Evolutionary conservation across 1,140 invertebrate genomes (phyloP).

Genomic region (Drosophila asahinai): DNA sequence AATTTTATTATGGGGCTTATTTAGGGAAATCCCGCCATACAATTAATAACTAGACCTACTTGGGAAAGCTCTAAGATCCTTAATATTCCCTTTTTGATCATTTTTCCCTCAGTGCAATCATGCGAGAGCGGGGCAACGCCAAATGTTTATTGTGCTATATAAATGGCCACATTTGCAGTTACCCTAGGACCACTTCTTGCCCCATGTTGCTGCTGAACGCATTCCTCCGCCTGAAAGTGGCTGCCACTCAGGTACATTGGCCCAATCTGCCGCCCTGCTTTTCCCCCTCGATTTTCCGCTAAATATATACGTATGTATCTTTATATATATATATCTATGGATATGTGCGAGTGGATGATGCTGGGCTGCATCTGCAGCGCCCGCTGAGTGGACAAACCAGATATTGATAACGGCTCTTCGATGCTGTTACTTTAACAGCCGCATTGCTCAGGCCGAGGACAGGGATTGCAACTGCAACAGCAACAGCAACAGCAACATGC

Average conservation of each 20-base stretch:
- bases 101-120: constrained; percentile 53
- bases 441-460: constrained; percentile 66
- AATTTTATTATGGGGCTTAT: too few relatives aligned
- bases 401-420: constrained; percentile 85
- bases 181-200: constrained; percentile 66
- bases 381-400: constrained; percentile 84
- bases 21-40: too few relatives aligned
- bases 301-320: constrained; percentile 11
- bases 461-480: constrained; percentile 49
- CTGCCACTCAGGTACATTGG: constrained; percentile 83
- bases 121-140: constrained; percentile 69
- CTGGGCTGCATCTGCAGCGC: constrained; percentile 53
- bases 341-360: constrained; percentile 48
- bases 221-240: constrained; percentile 79
- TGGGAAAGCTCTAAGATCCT: not conserved
- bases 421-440: constrained; percentile 79
- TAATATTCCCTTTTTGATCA: not conserved
- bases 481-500: constrained; percentile 47
- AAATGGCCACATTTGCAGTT: constrained; percentile 82
- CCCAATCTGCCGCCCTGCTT: constrained; percentile 76
- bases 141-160: constrained; percentile 83
- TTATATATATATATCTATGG: constrained; percentile 11
- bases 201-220: constrained; percentile 59
- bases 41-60: not conserved
- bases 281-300: constrained; percentile 30